A percentile compares a stretch with the other conserved stretches of the same genome.
Conservation (phyloP, 2,113 vertebrate genomes). For the Trematocara unimaculatum region DNA sequence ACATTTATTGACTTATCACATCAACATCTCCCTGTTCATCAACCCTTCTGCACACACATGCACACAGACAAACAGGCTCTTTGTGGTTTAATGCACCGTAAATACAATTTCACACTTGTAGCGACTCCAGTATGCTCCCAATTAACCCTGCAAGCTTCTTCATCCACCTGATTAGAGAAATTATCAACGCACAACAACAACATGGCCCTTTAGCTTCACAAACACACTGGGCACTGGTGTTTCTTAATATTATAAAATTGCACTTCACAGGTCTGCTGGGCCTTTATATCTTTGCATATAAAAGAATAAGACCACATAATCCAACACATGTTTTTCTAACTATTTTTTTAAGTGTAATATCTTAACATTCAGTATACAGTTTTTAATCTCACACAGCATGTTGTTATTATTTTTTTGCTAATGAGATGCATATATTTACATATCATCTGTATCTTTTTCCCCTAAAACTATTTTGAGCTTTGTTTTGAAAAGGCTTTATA, state of each 20-base stretch:
- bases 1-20: conserved; percentile 50
- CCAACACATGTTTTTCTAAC: not conserved
- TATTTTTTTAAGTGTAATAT: not conserved
- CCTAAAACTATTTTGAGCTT: not conserved
- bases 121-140: conserved; percentile 63
- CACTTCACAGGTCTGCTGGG: not conserved
- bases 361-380: not conserved
- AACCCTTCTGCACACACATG: conserved; percentile 5
- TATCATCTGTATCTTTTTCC: not conserved
- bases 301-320: not conserved
- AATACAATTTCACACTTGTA: conserved; percentile 69
- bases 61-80: conserved; percentile 26
- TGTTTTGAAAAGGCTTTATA: not conserved
- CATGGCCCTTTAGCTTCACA: conserved; percentile 14
- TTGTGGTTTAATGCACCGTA: conserved; percentile 52
- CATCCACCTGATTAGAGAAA: conserved; percentile 72
- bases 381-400: not conserved
- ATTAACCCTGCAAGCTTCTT: conserved; percentile 70
- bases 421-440: not conserved
- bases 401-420: not conserved
- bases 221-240: not conserved
- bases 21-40: conserved; percentile 33
- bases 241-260: conserved; percentile 11
- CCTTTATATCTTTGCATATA: not conserved
- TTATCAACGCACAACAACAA: conserved; percentile 65